Evolutionary conservation across 2,113 vertebrate genomes (phyloP).

Genomic region (Proteles cristata): DNA sequence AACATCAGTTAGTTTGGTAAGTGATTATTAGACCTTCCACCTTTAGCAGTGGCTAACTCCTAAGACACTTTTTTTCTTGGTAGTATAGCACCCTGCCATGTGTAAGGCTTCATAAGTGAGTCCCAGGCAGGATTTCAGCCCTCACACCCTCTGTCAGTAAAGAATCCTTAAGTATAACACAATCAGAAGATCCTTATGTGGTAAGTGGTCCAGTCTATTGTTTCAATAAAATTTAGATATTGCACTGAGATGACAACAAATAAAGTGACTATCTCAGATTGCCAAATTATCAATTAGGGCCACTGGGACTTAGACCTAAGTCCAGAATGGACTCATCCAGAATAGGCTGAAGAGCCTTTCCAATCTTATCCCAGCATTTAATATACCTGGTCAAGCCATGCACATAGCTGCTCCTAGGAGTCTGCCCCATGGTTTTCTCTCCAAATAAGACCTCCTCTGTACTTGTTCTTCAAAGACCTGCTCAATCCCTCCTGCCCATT

Average conservation of each 20-base stretch:
- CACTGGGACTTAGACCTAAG: not conserved
- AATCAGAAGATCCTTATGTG: not conserved
- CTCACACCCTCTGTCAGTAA: not conserved
- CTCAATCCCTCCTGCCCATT: not conserved
- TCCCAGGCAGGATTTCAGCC: not conserved
- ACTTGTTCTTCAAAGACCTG: not conserved
- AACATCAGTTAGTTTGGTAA: not conserved
- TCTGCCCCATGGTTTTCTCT: not conserved
- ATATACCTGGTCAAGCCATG: not conserved
- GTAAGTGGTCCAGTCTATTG: not conserved
- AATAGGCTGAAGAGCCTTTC: not conserved
- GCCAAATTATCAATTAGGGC: not conserved
- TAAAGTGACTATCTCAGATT: not conserved
- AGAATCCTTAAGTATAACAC: not conserved
- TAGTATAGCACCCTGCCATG: not conserved
- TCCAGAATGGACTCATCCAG: not conserved
- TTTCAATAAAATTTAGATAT: not conserved
- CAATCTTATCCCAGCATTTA: not conserved
- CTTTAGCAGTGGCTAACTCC: not conserved
- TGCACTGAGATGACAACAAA: not conserved
- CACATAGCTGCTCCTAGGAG: not conserved
- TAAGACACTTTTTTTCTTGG: not conserved
- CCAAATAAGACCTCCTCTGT: not conserved
- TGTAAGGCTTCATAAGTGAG: not conserved
- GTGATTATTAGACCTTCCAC: not conserved